A percentile compares a stretch with the other conserved stretches of the same genome.
Conservation (phyloP, 2,888 invertebrate species). For the Cantharis flavilabris region DNA sequence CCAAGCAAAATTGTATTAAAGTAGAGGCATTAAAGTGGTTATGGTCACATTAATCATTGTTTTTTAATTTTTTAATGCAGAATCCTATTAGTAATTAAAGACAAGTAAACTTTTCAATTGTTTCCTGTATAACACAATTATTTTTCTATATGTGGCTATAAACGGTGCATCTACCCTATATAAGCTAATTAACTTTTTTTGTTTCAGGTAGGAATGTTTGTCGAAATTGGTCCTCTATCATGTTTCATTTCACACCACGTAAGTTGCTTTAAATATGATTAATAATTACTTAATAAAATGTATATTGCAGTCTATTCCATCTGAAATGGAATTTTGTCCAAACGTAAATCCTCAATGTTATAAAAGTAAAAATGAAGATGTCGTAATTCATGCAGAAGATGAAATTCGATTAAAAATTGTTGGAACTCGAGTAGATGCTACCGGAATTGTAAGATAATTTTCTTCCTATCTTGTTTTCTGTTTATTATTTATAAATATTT, state of each 20-base stretch:
- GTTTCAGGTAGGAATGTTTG: slow-evolving; percentile 94
- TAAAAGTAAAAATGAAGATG: slow-evolving; percentile 97
- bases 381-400: slow-evolving; percentile 95
- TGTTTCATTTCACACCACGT: slow-evolving; percentile 98
- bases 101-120: too few relatives aligned
- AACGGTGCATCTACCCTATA: neutral
- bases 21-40: too few relatives aligned
- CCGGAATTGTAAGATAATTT: slow-evolving; percentile 87
- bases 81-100: too few relatives aligned
- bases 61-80: too few relatives aligned
- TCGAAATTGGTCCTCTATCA: slow-evolving; percentile 96
- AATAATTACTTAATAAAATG: slow-evolving; percentile 5
- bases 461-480: slow-evolving; percentile 6
- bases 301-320: slow-evolving; percentile 86
- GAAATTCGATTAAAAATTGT: slow-evolving; percentile 98
- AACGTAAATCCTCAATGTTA: slow-evolving; percentile 98
- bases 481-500: slow-evolving; percentile 16
- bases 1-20: neutral
- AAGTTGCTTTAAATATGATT: slow-evolving; percentile 53
- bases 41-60: too few relatives aligned
- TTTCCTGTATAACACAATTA: too few relatives aligned
- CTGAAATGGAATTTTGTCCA: slow-evolving; percentile 99
- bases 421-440: slow-evolving; percentile 97
- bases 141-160: too few relatives aligned
- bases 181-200: slow-evolving; percentile 11